phyloP scores from a whole-genome alignment of 1,140 invertebrate species.

The Metaphire vulgaris region DNA sequence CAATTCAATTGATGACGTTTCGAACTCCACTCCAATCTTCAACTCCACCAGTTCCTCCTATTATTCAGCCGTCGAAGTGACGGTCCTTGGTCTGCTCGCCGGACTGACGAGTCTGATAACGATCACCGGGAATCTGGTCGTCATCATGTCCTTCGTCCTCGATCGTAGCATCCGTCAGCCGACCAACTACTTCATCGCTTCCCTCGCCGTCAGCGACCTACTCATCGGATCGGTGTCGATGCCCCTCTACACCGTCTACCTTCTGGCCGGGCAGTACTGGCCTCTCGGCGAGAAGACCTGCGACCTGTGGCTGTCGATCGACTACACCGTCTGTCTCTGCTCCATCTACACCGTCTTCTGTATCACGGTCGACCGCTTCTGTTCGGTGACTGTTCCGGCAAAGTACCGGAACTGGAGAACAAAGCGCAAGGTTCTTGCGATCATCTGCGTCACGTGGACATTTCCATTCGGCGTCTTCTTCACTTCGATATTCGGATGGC shows the following conservation, averaged over 20 bases:
- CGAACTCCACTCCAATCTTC: neutral
- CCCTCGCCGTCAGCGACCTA: slow-evolving; percentile 93
- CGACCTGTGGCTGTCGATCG: slow-evolving; percentile 96
- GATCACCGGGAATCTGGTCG: slow-evolving; percentile 81
- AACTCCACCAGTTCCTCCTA: neutral
- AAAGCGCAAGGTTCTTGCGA: slow-evolving; percentile 81
- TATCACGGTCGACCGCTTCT: slow-evolving; percentile 97
- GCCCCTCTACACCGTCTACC: slow-evolving; percentile 93
- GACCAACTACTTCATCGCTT: slow-evolving; percentile 99
- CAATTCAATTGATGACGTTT: too few species aligned
- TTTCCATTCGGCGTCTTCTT: slow-evolving; percentile 94
- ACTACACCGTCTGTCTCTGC: slow-evolving; percentile 97
- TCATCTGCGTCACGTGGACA: slow-evolving; percentile 83
- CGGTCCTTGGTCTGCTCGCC: slow-evolving; percentile 18
- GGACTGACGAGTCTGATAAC: slow-evolving; percentile 22
- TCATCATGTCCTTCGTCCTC: slow-evolving; percentile 90
- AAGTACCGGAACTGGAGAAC: slow-evolving; percentile 96
- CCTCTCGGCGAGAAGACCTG: slow-evolving; percentile 90
- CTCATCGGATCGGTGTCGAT: slow-evolving; percentile 82
- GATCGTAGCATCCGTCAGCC: slow-evolving; percentile 95
- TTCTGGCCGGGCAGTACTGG: slow-evolving; percentile 87
- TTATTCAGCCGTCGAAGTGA: neutral
- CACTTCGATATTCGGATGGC: slow-evolving; percentile 98
- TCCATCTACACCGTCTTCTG: slow-evolving; percentile 98
- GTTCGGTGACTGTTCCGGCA: slow-evolving; percentile 97